Conservation (phyloP, 2,113 vertebrate species). For the Perca flavescens region DNA sequence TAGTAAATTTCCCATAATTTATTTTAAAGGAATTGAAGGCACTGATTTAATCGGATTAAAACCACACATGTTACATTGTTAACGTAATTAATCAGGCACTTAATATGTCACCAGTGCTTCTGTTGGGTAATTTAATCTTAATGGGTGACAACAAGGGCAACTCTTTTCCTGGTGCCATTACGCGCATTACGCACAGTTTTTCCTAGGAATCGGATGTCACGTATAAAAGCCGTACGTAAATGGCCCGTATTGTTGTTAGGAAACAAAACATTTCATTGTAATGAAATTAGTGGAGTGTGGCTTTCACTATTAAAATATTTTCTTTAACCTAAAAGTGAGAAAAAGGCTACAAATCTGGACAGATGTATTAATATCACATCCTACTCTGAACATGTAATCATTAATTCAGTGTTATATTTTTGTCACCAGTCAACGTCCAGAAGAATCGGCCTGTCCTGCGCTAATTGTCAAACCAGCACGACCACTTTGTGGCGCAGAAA, state of each 20-base stretch:
- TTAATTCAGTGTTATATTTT: constrained; percentile 2
- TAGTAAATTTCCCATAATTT: background rate
- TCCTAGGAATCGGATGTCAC: constrained; percentile 29
- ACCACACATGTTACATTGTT: background rate
- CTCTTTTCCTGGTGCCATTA: constrained; percentile 51
- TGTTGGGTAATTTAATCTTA: constrained; percentile 14
- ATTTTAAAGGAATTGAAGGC: background rate
- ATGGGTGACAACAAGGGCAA: background rate
- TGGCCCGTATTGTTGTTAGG: constrained; percentile 55
- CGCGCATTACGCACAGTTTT: constrained; percentile 58
- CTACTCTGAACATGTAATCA: background rate
- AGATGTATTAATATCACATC: background rate
- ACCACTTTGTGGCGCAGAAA: constrained; percentile 98
- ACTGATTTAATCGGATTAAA: constrained; percentile 9
- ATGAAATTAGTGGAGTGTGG: constrained; percentile 33
- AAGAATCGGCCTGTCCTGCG: constrained; percentile 95
- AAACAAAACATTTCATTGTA: constrained; percentile 27
- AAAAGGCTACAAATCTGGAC: background rate
- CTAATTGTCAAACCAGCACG: constrained; percentile 97
- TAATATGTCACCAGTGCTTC: background rate
- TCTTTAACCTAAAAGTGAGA: constrained; percentile 4
- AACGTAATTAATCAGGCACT: constrained; percentile 17
- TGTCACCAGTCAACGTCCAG: constrained; percentile 91
- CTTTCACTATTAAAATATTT: constrained; percentile 4
- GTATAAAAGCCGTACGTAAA: constrained; percentile 23